These are phyloP conservation scores for Hassar affinis DNA, from an alignment of 2,113 vertebrate species.

Conservation along the genomic window DNA sequence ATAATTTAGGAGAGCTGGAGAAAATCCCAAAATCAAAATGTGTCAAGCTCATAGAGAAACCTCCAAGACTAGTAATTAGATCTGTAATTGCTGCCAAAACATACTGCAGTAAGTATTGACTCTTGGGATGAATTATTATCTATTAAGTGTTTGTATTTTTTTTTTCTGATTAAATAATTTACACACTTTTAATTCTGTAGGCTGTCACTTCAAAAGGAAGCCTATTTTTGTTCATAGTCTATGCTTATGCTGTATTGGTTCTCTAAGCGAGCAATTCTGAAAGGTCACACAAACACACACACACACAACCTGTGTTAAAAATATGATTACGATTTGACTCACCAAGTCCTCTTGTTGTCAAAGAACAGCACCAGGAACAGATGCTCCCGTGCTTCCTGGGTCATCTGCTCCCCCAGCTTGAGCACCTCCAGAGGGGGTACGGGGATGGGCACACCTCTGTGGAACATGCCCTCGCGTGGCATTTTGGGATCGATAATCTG, in stretches of 20 bases:
- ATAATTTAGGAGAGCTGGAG: too few relatives aligned
- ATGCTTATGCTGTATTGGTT: background rate
- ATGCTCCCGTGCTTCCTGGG: constrained; percentile 96
- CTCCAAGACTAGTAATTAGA: too few relatives aligned
- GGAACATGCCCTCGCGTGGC: constrained; percentile 97
- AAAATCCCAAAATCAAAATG: too few relatives aligned
- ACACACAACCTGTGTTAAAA: background rate
- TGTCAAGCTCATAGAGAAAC: too few relatives aligned
- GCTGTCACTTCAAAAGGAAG: too few relatives aligned
- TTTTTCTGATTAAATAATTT: too few relatives aligned
- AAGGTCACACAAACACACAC: background rate
- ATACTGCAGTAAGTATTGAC: too few relatives aligned
- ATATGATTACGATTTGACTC: constrained; percentile 59
- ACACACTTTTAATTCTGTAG: too few relatives aligned
- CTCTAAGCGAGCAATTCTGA: background rate
- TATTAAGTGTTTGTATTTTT: too few relatives aligned
- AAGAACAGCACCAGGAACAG: constrained; percentile 98
- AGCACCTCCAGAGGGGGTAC: constrained; percentile 95
- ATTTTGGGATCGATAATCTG: constrained; percentile 99
- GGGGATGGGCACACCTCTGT: constrained; percentile 93
- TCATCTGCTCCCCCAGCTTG: constrained; percentile 98
- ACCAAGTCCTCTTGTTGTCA: constrained; percentile 99
- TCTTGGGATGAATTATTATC: too few relatives aligned
- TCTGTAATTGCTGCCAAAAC: too few relatives aligned
- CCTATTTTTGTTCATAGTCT: background rate